Percentiles rank a stretch among this genome's conserved stretches.
phyloP scores from a whole-genome alignment of 2,113 vertebrate genomes.

The Pomatorhinus ruficollis region DNA sequence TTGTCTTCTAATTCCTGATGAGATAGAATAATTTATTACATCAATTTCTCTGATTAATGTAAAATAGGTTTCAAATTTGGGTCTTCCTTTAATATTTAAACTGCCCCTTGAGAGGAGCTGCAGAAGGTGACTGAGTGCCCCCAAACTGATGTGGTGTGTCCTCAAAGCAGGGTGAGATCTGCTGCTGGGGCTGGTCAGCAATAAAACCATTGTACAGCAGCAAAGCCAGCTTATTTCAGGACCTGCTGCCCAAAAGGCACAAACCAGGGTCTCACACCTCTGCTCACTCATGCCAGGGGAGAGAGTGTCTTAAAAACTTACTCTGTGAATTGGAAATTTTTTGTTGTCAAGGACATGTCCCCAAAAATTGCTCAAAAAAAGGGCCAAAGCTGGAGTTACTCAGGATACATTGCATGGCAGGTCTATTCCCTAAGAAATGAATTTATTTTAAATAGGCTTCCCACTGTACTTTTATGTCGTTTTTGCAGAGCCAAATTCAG shows the following conservation, averaged over 20 bases:
- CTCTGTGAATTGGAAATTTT: background rate
- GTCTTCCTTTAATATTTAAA: conserved; percentile 49
- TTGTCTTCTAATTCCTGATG: background rate
- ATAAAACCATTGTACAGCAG: background rate
- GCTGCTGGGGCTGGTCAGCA: background rate
- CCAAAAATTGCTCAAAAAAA: background rate
- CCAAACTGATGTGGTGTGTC: background rate
- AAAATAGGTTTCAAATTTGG: conserved; percentile 26
- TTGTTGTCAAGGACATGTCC: background rate
- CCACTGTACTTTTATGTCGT: background rate
- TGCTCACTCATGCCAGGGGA: background rate
- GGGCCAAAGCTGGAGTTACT: background rate
- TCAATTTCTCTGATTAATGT: conserved; percentile 38
- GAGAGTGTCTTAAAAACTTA: background rate
- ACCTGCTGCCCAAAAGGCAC: background rate
- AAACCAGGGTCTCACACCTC: background rate
- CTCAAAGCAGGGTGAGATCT: background rate
- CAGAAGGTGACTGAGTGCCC: background rate
- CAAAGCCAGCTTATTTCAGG: background rate
- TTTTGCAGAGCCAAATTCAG: background rate
- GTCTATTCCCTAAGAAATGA: background rate
- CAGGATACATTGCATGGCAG: background rate
- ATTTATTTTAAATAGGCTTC: background rate
- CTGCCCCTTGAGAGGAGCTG: background rate
- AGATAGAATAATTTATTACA: conserved; percentile 42